Percentiles rank a stretch among this genome's conserved stretches.
Evolutionary conservation across 2,888 invertebrate species (phyloP).

Genomic region (Tachina grossa): DNA sequence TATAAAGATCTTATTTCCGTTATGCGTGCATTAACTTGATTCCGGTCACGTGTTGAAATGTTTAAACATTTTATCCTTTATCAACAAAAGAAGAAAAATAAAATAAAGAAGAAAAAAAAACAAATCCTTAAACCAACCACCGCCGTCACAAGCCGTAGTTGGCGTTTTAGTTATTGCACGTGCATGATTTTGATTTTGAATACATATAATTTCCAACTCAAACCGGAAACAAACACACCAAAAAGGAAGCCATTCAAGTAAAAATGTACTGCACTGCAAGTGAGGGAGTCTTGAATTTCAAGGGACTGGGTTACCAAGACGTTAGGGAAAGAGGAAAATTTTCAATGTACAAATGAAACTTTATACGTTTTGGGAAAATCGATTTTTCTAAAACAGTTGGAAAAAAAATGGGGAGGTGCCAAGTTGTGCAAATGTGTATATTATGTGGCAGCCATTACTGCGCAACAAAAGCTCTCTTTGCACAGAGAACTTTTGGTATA

Average conservation of each 20-base stretch:
- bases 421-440: conserved; percentile 11
- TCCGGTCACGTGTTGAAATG: conserved; percentile 73
- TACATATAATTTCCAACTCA: conserved; percentile 51
- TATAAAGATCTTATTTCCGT: conserved; percentile 61
- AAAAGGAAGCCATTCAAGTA: conserved; percentile 63
- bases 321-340: conserved; percentile 17
- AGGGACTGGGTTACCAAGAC: background rate
- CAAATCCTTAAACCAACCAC: conserved; percentile 44
- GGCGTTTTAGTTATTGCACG: conserved; percentile 60
- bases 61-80: conserved; percentile 60
- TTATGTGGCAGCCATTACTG: conserved; percentile 71
- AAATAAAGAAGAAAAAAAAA: background rate
- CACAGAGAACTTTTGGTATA: conserved; percentile 30
- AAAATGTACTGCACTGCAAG: background rate
- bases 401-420: conserved; percentile 62
- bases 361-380: conserved; percentile 73
- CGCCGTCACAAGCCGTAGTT: conserved; percentile 53
- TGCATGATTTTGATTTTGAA: conserved; percentile 62
- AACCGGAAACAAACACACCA: conserved; percentile 65
- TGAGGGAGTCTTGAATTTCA: conserved; percentile 51
- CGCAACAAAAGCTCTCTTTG: conserved; percentile 58
- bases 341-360: conserved; percentile 42
- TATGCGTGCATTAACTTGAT: conserved; percentile 73
- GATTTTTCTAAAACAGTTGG: conserved; percentile 56
- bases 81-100: background rate